A percentile compares a stretch with the other conserved stretches of the same genome.
These are phyloP conservation scores for Pterobdella sp. DNA, from an alignment of 2,888 invertebrate species.

Conservation along the genomic window DNA sequence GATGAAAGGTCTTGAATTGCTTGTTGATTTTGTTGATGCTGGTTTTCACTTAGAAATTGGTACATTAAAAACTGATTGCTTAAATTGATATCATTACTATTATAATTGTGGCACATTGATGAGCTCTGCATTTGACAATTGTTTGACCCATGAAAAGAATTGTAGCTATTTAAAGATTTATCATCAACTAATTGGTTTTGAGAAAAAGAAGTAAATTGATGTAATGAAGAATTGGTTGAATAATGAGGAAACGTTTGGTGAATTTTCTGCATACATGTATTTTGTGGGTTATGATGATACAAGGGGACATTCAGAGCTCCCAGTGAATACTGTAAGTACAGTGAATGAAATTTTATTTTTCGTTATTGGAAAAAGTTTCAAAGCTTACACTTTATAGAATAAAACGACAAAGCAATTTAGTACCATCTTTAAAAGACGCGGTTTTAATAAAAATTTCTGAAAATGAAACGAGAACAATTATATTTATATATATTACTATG, in stretches of 20 bases:
- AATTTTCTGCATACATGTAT: not conserved
- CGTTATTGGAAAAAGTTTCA: not conserved
- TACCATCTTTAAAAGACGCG: too few species aligned
- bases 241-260: not conserved
- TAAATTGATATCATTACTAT: not conserved
- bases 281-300: slow-evolving; percentile 8
- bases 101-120: not conserved
- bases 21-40: not conserved
- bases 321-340: not conserved
- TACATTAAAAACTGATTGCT: slow-evolving; percentile 6
- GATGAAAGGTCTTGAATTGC: not conserved
- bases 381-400: not conserved
- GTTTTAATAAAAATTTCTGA: too few species aligned
- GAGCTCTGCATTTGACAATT: not conserved
- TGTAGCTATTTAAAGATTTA: not conserved
- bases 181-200: not conserved
- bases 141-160: not conserved
- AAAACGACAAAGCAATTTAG: not conserved
- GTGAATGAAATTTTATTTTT: not conserved
- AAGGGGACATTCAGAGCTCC: not conserved
- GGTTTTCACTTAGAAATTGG: slow-evolving; percentile 1
- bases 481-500: too few species aligned
- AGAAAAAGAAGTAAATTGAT: not conserved
- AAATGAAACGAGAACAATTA: too few species aligned
- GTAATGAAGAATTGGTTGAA: not conserved